Percentiles rank a stretch among this genome's conserved stretches.
Evolutionary conservation across 2,888 invertebrate genomes (phyloP).

Genomic region (Phyllotreta striolata): DNA sequence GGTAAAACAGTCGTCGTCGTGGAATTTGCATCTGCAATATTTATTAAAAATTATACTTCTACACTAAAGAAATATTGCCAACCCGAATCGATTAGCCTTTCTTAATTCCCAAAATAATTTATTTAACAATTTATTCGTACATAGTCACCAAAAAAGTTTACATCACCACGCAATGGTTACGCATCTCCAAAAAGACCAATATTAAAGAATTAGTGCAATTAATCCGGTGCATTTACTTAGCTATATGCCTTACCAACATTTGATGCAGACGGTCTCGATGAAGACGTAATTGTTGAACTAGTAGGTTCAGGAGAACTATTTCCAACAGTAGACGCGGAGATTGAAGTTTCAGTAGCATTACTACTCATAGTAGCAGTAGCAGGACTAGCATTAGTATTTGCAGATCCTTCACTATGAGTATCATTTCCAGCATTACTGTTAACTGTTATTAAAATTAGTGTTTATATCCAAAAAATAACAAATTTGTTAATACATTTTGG

Average conservation of each 20-base stretch:
- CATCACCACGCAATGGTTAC: too few relatives aligned
- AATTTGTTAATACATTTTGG: too few relatives aligned
- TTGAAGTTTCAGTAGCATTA: neutral
- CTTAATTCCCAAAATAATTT: too few relatives aligned
- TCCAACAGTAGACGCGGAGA: neutral
- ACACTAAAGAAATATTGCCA: too few relatives aligned
- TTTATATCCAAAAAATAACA: neutral
- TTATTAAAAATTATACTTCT: neutral
- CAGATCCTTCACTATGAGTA: neutral
- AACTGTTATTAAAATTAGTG: conserved; percentile 5
- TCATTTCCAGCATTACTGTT: neutral
- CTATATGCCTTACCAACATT: too few relatives aligned
- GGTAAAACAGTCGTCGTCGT: conserved; percentile 5
- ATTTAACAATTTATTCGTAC: too few relatives aligned
- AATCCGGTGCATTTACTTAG: too few relatives aligned
- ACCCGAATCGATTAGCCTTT: too few relatives aligned
- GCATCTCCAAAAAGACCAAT: too few relatives aligned
- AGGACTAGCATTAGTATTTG: neutral
- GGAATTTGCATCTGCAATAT: neutral
- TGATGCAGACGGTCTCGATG: too few relatives aligned
- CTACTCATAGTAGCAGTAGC: neutral
- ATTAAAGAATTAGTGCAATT: too few relatives aligned
- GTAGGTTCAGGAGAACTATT: neutral
- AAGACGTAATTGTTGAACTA: neutral
- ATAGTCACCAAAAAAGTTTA: too few relatives aligned